phyloP scores from a whole-genome alignment of 1,140 invertebrate species.

The Cotesia vestalis region DNA sequence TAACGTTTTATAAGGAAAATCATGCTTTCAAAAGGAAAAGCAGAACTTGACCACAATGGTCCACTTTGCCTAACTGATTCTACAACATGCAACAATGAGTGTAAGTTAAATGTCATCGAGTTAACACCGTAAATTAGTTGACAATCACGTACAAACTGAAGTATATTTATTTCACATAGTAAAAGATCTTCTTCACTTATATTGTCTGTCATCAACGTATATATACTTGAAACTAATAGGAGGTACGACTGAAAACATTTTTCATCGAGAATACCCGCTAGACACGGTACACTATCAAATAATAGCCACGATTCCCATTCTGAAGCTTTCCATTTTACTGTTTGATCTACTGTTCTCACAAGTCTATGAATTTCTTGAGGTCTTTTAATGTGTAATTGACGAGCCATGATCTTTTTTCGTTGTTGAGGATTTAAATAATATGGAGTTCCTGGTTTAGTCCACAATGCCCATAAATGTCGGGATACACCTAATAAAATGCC shows the following conservation, averaged over 20 bases:
- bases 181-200: conserved; percentile 37
- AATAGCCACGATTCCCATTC: conserved; percentile 41
- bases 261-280: conserved; percentile 35
- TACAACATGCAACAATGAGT: conserved; percentile 12
- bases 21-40: neutral
- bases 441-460: conserved; percentile 1
- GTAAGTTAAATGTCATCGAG: conserved; percentile 7
- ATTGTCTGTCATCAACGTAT: conserved; percentile 30
- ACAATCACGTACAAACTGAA: conserved; percentile 38
- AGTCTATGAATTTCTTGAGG: conserved; percentile 36
- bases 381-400: conserved; percentile 28
- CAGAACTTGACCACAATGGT: conserved; percentile 13
- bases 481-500: conserved; percentile 34
- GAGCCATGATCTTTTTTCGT: conserved; percentile 26
- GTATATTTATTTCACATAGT: conserved; percentile 39
- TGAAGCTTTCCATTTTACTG: conserved; percentile 29
- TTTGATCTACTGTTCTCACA: conserved; percentile 20
- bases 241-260: conserved; percentile 39
- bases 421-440: conserved; percentile 18
- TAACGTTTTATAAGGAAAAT: conserved; percentile 16
- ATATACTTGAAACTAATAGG: conserved; percentile 37
- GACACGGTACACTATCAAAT: conserved; percentile 41
- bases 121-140: conserved; percentile 37
- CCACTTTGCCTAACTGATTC: conserved; percentile 23
- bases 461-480: conserved; percentile 31